Evolutionary conservation across 2,888 invertebrate genomes (phyloP), one percentile per base, ranked within the genome.

Genomic region (Ophioninae sp.): DNA sequence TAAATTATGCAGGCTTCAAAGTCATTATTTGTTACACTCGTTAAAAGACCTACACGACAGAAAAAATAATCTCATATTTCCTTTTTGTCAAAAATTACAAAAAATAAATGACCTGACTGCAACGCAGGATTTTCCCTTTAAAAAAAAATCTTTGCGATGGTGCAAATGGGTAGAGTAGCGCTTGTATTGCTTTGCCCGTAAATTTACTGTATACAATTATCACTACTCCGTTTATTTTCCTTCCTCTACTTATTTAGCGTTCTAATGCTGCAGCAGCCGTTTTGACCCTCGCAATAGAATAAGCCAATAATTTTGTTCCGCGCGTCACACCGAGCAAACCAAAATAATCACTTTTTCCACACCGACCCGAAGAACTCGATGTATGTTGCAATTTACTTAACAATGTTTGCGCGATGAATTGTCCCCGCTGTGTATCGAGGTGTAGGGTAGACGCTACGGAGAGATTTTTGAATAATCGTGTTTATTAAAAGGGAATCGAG

Each of bases 401-500:
- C 78, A 84, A 78, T 74, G 59, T 75, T 79, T 64, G 75, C 78
- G 74, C 76, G 73, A 82, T 69, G 69, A 65, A 80, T 64, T 83
- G 69, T 50, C 57, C 69, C 62, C 77, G 83, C 69, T 74, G 30
- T 61, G 37, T 65, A 41, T 67, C 59, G 59, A 78, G 77, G 64
- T 77, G 64, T 39, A 70, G 68, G 78, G 70, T 81, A 69, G 77
- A 64, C 41, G 41, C 37, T 79, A 62, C 57, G 74, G n/a, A 65
- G 67, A 59, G 7, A n/a, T 57, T 59, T 70, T 75, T 5, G 37
- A 70, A 70, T 62, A 50, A 44, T 50, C n/a, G n/a, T 50, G 56
- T 73, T 68, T 61, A 61, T 67, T 10, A 39, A 62, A n/a, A 41
- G 23, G 56, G 67, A 56, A 64, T 69, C 41, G 68, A 77, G 83